phyloP scores from a whole-genome alignment of 1,140 invertebrate species.

The Scaptomyza pallida region DNA sequence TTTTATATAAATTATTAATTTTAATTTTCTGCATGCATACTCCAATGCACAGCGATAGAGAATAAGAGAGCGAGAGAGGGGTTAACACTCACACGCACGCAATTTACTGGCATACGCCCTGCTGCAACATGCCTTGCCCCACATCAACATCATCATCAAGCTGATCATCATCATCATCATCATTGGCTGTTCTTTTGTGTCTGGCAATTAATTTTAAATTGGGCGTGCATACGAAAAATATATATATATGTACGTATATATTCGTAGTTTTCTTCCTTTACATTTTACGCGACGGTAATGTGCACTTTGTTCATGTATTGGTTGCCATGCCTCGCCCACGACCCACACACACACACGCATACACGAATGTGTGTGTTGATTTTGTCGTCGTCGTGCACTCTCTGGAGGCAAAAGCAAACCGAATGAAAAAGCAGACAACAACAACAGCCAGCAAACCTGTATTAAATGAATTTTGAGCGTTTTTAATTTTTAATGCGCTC shows the following conservation, averaged over 20 bases:
- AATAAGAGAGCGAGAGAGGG: constrained; percentile 3
- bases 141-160: constrained; percentile 16
- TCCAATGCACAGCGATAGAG: constrained; percentile 56
- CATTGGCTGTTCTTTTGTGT: constrained; percentile 76
- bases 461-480: constrained; percentile 71
- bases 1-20: constrained; percentile 84
- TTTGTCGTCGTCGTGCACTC: constrained; percentile 50
- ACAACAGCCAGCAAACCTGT: constrained; percentile 27
- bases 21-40: constrained; percentile 84
- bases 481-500: constrained; percentile 62
- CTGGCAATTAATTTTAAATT: constrained; percentile 84
- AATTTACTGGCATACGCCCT: constrained; percentile 37
- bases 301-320: constrained; percentile 44
- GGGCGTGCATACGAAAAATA: constrained; percentile 80
- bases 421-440: constrained; percentile 36
- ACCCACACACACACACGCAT: background rate
- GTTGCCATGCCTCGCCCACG: constrained; percentile 12
- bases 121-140: constrained; percentile 26
- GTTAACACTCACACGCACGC: constrained; percentile 31
- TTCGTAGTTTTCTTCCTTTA: constrained; percentile 78
- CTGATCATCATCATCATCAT: constrained; percentile 15
- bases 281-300: constrained; percentile 63
- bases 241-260: constrained; percentile 6
- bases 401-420: constrained; percentile 32
- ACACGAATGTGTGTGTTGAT: constrained; percentile 33